Evolutionary conservation across 2,888 invertebrate genomes (phyloP), one percentile per base, ranked within the genome.

Genomic region (Campoletis raptor): DNA sequence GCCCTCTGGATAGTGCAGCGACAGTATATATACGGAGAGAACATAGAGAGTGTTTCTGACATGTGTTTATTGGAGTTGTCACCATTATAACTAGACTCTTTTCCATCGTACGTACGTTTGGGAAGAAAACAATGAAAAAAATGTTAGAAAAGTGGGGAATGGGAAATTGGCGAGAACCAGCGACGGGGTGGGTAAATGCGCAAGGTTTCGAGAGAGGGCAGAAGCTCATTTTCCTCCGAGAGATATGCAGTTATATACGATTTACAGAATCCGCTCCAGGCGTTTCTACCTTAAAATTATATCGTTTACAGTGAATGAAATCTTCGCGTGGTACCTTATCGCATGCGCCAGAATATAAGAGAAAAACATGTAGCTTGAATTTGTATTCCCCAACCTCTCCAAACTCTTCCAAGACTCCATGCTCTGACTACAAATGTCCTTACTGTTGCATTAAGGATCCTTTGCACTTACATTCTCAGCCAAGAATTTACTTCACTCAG

Each of bases 11-110:
- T 37, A 40, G 37, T 57, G n/a, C 21, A 1, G 0, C 15, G 7
- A 15, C 15, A 5, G 30, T 61, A 15, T 15, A 15, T 15, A 61
- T 61, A 61, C 15, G 57, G 24, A 3, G 24, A 24, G 15, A 30
- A 40, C n/a, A 54, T 54, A 7, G 37, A 52, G 73, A 66, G 76
- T 76, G 76, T 76, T 48, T 36, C 64, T 21, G 76, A 76, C 64
- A 45, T 76, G 45, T 36, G 76, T 76, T 76, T 45, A 76, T 76
- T 45, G 54, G 64, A 76, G 76, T 76, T 76, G 76, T 76, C 76
- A 36, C 64, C 76, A 54, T 64, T 57, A 74, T 21, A 74, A 42
- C 74, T 24, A 37, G 57, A 42, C 57, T 57, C 57, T 40, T 74
- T 74, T 40, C 42, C 12, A 57, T 15, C 12, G 18, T 61, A 21